phyloP scores from a whole-genome alignment of 2,888 invertebrate genomes.

The Scaptomyza reducta region DNA sequence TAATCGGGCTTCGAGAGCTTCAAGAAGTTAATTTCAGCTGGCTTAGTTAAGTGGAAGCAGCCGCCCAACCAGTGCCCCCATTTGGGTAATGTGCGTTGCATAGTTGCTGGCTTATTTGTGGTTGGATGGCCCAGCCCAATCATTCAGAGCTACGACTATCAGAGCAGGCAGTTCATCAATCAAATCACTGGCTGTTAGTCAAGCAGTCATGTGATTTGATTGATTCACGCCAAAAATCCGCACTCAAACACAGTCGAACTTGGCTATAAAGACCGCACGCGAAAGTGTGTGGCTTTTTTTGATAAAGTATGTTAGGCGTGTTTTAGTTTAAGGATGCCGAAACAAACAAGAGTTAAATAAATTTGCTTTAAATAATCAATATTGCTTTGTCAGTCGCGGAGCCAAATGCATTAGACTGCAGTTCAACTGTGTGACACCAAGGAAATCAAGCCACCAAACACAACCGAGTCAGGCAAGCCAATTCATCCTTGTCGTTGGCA shows the following conservation, averaged over 20 bases:
- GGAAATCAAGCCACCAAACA: slow-evolving; percentile 10
- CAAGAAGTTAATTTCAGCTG: slow-evolving; percentile 64
- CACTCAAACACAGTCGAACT: slow-evolving; percentile 39
- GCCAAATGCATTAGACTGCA: not conserved
- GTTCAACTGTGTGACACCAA: slow-evolving; percentile 39
- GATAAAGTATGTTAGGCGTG: no score
- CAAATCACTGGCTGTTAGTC: slow-evolving; percentile 78
- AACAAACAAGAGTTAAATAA: no score
- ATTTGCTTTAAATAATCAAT: not conserved
- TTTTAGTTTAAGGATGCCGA: no score
- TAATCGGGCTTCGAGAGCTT: slow-evolving; percentile 53
- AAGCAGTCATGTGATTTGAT: slow-evolving; percentile 79
- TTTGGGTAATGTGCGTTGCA: slow-evolving; percentile 62
- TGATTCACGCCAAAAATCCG: slow-evolving; percentile 75
- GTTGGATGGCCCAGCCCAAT: not conserved
- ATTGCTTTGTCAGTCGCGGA: not conserved
- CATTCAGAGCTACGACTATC: slow-evolving; percentile 33
- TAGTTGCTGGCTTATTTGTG: slow-evolving; percentile 22
- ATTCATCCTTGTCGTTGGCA: slow-evolving; percentile 62
- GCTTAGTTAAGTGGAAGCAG: slow-evolving; percentile 29
- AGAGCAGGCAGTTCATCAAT: slow-evolving; percentile 71
- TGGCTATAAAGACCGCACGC: not conserved
- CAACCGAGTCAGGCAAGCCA: slow-evolving; percentile 17
- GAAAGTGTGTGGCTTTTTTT: not conserved
- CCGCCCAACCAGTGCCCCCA: slow-evolving; percentile 41